Evolutionary conservation across 2,888 invertebrate genomes (phyloP), one percentile per base, ranked within the genome.

Genomic region (Agriopis leucophaearia): DNA sequence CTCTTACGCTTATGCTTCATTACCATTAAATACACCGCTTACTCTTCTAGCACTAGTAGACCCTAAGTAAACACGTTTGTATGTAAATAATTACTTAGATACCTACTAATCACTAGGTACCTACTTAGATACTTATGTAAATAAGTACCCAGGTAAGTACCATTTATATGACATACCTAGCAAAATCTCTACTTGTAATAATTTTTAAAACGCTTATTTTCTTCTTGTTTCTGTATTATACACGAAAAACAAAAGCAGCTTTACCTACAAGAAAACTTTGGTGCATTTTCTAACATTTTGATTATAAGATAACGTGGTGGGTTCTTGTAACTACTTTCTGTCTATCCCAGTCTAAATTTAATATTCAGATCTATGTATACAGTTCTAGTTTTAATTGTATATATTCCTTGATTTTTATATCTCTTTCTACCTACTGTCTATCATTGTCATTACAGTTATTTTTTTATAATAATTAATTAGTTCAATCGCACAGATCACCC

Each of bases 1-100:
- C 72, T 72, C 57, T 56, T 65, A 75, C 64, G 81, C 80, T 80
- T 78, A 54, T 56, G 81, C 81, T 81, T 81, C 72, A 78, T 74
- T 74, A 75, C 72, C 73, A 71, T 76, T 72, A 75, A 71, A 47
- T 48, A 47, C 56, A 68, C 68, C 8, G 54, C 59, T 55, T 45
- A 60, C 44, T 60, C 45, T 35, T 56, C 40, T 44, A 60, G 64
- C 68, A 61, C 68, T 60, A 66, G 59, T 60, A 64, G 58, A 70
- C 44, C 13, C 18, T 27, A 18, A 55, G 18, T 36, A 52, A 36
- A 12, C 27, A 38, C 38, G 27, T 27, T 7, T 55, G 38, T 44
- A 55, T 27, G 10, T 27, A 27, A 54, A 27, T 54, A 38, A n/a
- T 54, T 16, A 10, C 54, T 54, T 40, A 16, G 38, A 54, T 18